Evolutionary conservation across 2,113 vertebrate genomes (phyloP).

Genomic region (Enhydra lutris): DNA sequence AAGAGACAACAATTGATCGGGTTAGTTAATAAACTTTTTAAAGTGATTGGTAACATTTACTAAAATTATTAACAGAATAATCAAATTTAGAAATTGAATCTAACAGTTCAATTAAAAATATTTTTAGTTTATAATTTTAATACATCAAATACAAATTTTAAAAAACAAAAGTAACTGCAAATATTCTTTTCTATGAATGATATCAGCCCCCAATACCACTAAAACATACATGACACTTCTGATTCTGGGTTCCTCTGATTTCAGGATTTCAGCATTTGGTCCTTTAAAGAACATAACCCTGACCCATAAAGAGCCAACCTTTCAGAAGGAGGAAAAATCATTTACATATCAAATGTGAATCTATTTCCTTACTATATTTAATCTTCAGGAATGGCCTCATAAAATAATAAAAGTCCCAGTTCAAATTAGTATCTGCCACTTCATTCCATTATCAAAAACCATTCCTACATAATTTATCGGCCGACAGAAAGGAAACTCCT

Average conservation of each 20-base stretch:
- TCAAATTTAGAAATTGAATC: neutral
- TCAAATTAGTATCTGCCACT: conserved; percentile 26
- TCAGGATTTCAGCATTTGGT: neutral
- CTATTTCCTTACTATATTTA: conserved; percentile 56
- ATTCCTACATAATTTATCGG: neutral
- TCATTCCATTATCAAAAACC: conserved; percentile 27
- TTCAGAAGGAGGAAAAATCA: conserved; percentile 46
- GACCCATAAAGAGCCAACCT: neutral
- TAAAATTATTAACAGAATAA: conserved; percentile 37
- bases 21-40: conserved; percentile 20
- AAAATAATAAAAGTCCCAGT: conserved; percentile 58
- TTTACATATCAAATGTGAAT: conserved; percentile 49
- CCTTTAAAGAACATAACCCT: neutral
- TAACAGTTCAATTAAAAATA: neutral
- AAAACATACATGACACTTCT: neutral
- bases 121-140: conserved; percentile 2
- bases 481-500: conserved; percentile 5
- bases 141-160: conserved; percentile 29
- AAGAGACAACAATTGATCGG: conserved; percentile 27
- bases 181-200: neutral
- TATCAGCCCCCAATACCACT: neutral
- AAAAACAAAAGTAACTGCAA: conserved; percentile 7
- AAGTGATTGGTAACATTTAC: neutral
- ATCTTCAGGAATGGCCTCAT: conserved; percentile 51
- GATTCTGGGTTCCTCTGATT: neutral